Conservation (phyloP, 2,797 vertebrate species). For the Oryzias dopingdopingensis region DNA sequence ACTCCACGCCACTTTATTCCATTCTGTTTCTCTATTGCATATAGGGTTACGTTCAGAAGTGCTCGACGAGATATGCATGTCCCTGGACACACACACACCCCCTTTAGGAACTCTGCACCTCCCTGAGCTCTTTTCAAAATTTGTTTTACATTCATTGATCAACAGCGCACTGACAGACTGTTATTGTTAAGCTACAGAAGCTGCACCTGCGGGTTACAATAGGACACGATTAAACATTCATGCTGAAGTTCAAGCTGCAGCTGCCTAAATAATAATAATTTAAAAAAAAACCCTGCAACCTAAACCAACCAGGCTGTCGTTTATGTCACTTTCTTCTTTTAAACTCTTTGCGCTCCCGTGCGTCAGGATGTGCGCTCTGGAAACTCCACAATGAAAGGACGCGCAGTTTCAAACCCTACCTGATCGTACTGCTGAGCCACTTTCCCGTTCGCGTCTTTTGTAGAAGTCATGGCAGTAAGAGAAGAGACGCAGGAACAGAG, state of each 20-base stretch:
- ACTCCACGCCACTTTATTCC: conserved; percentile 10
- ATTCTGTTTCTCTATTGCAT: not conserved
- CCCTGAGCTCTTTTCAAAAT: not conserved
- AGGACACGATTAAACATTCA: conserved; percentile 47
- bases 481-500: conserved; percentile 28
- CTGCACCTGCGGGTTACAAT: conserved; percentile 33
- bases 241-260: conserved; percentile 23
- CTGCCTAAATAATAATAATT: not conserved
- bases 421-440: conserved; percentile 85
- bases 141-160: not conserved
- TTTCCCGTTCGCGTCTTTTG: conserved; percentile 86
- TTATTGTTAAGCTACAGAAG: conserved; percentile 4
- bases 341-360: conserved; percentile 1
- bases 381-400: not conserved
- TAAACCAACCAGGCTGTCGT: not conserved
- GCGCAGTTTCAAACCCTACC: conserved; percentile 72
- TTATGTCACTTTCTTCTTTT: not conserved
- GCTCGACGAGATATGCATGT: too few species aligned
- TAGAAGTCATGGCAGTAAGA: conserved; percentile 85
- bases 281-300: not conserved
- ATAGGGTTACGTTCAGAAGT: too few species aligned
- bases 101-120: not conserved
- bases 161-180: conserved; percentile 16
- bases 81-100: not conserved
- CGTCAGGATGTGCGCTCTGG: not conserved